phyloP scores from a whole-genome alignment of 2,797 vertebrate genomes.

The Acanthopagrus latus region DNA sequence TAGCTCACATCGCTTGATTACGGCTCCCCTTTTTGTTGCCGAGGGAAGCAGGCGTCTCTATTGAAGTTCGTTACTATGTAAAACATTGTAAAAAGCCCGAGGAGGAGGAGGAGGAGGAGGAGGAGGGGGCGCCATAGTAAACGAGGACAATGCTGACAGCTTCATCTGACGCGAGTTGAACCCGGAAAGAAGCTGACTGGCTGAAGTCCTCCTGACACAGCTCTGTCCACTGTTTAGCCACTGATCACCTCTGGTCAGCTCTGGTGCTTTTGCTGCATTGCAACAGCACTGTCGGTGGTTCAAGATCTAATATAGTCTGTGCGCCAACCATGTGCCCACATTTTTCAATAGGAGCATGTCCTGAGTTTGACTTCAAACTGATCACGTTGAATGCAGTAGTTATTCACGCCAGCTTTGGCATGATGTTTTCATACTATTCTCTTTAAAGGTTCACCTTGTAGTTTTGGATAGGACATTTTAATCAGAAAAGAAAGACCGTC shows the following conservation, averaged over 20 bases:
- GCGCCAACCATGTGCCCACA: background rate
- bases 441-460: too few species aligned
- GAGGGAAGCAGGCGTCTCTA: background rate
- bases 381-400: background rate
- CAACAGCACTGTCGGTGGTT: background rate
- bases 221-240: conserved; percentile 9
- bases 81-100: conserved; percentile 6
- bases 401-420: too few species aligned
- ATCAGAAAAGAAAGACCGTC: too few species aligned
- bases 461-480: too few species aligned
- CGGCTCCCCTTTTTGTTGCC: background rate
- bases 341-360: background rate
- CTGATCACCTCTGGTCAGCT: conserved; percentile 9
- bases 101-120: background rate
- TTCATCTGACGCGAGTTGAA: conserved; percentile 55
- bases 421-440: background rate
- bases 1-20: background rate
- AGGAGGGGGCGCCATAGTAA: conserved; percentile 15
- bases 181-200: conserved; percentile 45
- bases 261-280: background rate
- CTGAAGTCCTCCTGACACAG: conserved; percentile 15
- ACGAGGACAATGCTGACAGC: conserved; percentile 57
- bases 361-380: background rate
- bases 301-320: background rate
- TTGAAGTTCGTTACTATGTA: conserved; percentile 23